These are phyloP conservation scores for Jordanella pulchra DNA, from an alignment of 2,797 vertebrate genomes.

Conservation along the genomic window DNA sequence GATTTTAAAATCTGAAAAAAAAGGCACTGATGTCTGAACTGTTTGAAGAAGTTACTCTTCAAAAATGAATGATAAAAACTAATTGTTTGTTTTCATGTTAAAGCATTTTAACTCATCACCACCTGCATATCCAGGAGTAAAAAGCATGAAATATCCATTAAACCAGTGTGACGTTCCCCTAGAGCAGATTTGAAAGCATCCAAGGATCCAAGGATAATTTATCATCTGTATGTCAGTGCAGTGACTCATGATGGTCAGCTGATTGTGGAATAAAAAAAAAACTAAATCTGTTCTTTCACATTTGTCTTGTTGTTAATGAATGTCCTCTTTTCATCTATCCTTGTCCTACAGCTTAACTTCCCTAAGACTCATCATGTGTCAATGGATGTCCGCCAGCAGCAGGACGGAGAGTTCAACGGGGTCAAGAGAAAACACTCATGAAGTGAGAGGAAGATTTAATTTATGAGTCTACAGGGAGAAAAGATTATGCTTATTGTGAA, in stretches of 20 bases:
- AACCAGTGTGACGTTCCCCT: constrained; percentile 2
- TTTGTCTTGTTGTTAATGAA: constrained; percentile 14
- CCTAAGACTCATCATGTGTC: constrained; percentile 18
- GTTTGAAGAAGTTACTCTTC: background rate
- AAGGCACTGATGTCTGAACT: no score
- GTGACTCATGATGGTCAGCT: constrained; percentile 26
- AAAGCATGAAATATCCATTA: constrained; percentile 1
- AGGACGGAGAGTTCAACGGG: constrained; percentile 13
- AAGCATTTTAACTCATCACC: constrained; percentile 17
- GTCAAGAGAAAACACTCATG: constrained; percentile 23
- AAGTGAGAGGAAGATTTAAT: constrained; percentile 39
- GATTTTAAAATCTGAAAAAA: background rate
- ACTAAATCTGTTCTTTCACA: constrained; percentile 16
- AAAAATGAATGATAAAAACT: background rate
- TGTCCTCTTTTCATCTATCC: constrained; percentile 23
- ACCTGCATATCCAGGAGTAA: constrained; percentile 15
- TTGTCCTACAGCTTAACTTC: constrained; percentile 21
- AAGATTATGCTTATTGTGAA: constrained; percentile 38
- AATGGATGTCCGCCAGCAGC: constrained; percentile 29
- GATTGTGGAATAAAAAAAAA: constrained; percentile 25
- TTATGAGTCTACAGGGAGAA: constrained; percentile 27
- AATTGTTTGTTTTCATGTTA: background rate
- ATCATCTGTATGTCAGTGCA: background rate
- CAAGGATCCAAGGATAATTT: constrained; percentile 7
- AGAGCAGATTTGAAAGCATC: constrained; percentile 15